Conservation (phyloP, 2,888 invertebrate genomes). For the Himalopsyche kuldschensis region DNA sequence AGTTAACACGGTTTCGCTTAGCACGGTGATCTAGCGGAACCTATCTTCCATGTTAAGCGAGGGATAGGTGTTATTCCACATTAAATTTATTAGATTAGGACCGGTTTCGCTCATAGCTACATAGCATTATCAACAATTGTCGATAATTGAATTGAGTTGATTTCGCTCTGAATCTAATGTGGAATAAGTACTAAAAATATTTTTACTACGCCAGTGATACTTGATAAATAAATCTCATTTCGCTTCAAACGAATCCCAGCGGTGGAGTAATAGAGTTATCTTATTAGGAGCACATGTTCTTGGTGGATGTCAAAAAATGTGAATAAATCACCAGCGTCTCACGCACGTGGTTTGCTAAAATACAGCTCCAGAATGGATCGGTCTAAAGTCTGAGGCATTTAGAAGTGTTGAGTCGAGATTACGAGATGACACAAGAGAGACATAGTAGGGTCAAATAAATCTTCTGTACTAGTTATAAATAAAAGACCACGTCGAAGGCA, state of each 20-base stretch:
- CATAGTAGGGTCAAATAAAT: conserved; percentile 25
- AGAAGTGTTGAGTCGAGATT: neutral
- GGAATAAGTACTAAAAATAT: no score
- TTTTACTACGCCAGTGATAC: neutral
- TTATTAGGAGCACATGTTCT: neutral
- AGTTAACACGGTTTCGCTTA: no score
- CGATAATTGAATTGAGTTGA: no score
- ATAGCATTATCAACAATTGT: no score
- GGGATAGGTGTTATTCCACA: no score
- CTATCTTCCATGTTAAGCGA: no score
- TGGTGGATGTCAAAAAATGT: neutral
- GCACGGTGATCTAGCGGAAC: no score
- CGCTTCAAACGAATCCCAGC: neutral
- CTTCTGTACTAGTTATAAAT: conserved; percentile 20
- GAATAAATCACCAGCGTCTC: neutral
- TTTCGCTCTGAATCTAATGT: no score
- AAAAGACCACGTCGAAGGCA: conserved; percentile 9
- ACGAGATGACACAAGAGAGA: neutral
- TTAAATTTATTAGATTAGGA: no score
- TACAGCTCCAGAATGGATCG: neutral
- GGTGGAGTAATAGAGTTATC: neutral
- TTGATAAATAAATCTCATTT: neutral
- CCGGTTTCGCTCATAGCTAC: no score
- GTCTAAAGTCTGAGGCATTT: neutral
- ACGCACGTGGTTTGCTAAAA: neutral